These are phyloP conservation scores for Acropternis orthonyx DNA, from an alignment of 2,797 vertebrate genomes.

Conservation along the genomic window DNA sequence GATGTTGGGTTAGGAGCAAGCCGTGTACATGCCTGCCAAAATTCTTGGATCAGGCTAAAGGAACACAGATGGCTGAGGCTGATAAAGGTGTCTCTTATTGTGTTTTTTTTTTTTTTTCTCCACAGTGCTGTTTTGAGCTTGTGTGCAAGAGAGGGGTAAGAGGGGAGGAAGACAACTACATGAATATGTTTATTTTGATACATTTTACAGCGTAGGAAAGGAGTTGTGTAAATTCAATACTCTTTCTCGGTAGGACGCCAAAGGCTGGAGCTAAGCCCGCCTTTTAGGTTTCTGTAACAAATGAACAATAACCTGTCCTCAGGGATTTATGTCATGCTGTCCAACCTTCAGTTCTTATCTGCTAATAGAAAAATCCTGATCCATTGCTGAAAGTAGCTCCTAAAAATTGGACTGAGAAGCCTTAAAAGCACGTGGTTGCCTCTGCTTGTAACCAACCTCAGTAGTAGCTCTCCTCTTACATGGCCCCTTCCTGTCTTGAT, in stretches of 20 bases:
- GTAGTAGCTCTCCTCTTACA: fast-evolving
- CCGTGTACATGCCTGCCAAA: conserved; percentile 56
- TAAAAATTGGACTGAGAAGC: background rate
- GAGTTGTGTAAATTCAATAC: conserved; percentile 3
- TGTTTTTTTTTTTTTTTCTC: background rate
- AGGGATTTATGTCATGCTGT: conserved; percentile 6
- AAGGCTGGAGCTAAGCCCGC: background rate
- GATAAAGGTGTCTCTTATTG: conserved; percentile 74
- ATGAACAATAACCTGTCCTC: conserved; percentile 19
- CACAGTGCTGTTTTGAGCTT: conserved; percentile 12
- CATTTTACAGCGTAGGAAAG: background rate
- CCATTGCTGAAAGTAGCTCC: background rate
- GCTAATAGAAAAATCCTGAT: background rate
- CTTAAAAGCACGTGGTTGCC: background rate
- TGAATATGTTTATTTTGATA: conserved; percentile 40
- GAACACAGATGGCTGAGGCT: conserved; percentile 73
- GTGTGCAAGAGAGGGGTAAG: background rate
- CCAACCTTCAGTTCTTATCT: conserved; percentile 28
- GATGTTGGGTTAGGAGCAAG: conserved; percentile 35
- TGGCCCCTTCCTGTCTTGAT: fast-evolving
- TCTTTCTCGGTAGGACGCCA: background rate
- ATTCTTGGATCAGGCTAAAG: conserved; percentile 58
- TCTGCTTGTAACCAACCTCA: background rate
- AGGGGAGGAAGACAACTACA: background rate
- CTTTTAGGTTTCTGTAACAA: conserved; percentile 39